Conservation (phyloP, 2,797 vertebrate species). For the Myotis vivesi region DNA sequence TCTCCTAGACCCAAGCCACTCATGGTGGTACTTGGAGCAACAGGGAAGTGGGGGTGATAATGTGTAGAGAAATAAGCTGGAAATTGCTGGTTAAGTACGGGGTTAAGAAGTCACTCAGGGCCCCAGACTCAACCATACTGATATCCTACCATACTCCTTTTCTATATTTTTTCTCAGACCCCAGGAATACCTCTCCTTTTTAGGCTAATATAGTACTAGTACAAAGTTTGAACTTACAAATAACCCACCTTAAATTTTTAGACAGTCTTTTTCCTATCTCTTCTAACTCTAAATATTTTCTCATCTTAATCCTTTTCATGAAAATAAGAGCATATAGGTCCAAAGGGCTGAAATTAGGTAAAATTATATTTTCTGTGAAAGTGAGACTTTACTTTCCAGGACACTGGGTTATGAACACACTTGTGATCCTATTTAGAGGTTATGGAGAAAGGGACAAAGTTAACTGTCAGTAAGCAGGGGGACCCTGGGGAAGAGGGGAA, state of each 20-base stretch:
- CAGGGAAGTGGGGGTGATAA: neutral
- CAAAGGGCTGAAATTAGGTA: slow-evolving; percentile 3
- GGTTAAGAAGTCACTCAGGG: neutral
- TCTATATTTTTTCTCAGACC: neutral
- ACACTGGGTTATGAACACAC: neutral
- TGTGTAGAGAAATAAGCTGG: neutral
- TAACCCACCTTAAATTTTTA: neutral
- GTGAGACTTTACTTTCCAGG: neutral
- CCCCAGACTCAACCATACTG: neutral
- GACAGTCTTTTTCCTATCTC: neutral
- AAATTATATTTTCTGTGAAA: slow-evolving; percentile 25
- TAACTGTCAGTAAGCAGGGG: neutral
- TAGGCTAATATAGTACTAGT: neutral
- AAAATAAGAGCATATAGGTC: neutral
- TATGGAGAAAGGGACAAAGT: neutral
- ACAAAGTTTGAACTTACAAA: neutral
- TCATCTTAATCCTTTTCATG: neutral
- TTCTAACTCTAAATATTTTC: neutral
- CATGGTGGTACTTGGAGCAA: neutral
- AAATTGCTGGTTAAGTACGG: neutral
- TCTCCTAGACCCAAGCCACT: neutral
- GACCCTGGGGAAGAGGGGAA: neutral
- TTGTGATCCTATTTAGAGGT: neutral
- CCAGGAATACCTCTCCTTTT: neutral
- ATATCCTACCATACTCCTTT: neutral